phyloP scores from a whole-genome alignment of 2,797 vertebrate genomes.

The Cossypha niveicapilla region DNA sequence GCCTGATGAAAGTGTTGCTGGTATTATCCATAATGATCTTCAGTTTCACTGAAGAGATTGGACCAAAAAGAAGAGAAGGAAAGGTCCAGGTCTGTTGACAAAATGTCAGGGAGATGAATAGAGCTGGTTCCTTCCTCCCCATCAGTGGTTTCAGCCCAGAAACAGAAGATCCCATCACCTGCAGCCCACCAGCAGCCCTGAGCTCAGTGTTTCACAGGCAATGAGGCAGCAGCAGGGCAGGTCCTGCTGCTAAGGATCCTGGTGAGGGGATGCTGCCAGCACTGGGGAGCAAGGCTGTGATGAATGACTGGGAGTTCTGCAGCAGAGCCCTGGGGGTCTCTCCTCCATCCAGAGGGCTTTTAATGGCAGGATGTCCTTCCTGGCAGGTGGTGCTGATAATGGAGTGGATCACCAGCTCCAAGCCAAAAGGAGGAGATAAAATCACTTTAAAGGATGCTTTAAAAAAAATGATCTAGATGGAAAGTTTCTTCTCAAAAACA shows the following conservation, averaged over 20 bases:
- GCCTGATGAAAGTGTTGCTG: not conserved
- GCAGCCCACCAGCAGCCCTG: not conserved
- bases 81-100: not conserved
- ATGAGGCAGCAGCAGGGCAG: not conserved
- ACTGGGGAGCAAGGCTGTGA: not conserved
- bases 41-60: not conserved
- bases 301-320: not conserved
- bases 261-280: not conserved
- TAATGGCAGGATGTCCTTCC: not conserved
- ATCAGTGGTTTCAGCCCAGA: not conserved
- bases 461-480: not conserved
- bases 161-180: not conserved
- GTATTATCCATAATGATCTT: not conserved
- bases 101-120: not conserved
- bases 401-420: not conserved
- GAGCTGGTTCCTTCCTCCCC: not conserved
- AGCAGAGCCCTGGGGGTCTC: not conserved
- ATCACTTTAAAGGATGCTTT: not conserved
- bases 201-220: not conserved
- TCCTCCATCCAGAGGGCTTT: not conserved
- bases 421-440: not conserved
- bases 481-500: not conserved
- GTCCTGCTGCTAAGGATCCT: not conserved
- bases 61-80: not conserved
- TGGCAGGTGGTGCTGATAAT: not conserved